Percentiles rank a stretch among this genome's conserved stretches.
phyloP scores from a whole-genome alignment of 2,888 invertebrate species.

The Hirtodrosophila duncani region DNA sequence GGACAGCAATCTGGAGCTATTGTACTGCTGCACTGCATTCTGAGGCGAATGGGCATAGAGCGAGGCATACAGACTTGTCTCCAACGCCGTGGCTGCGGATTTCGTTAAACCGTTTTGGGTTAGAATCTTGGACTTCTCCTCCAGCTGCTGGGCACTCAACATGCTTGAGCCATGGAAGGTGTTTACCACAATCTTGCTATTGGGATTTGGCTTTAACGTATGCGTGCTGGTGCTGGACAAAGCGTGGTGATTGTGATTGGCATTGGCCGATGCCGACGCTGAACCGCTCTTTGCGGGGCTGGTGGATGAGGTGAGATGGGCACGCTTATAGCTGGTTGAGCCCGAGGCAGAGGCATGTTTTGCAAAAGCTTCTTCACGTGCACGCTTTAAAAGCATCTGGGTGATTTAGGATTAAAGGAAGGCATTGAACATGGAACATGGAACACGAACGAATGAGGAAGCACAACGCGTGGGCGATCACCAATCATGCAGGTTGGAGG shows the following conservation, averaged over 20 bases:
- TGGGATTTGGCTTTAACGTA: conserved; percentile 46
- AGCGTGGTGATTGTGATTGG: neutral
- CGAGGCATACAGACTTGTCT: conserved; percentile 72
- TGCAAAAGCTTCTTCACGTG: conserved; percentile 68
- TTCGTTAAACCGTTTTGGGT: conserved; percentile 73
- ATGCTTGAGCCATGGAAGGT: conserved; percentile 77
- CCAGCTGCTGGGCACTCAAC: conserved; percentile 68
- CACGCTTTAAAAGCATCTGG: conserved; percentile 77
- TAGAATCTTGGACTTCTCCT: conserved; percentile 70
- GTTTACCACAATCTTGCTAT: conserved; percentile 76
- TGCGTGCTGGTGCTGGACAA: conserved; percentile 42
- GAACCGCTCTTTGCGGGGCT: conserved; percentile 20
- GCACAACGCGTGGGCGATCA: neutral
- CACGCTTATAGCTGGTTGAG: conserved; percentile 30
- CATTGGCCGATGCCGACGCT: conserved; percentile 13
- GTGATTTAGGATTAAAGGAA: conserved; percentile 48
- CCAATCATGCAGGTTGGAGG: conserved; percentile 3
- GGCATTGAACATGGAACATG: conserved; percentile 34
- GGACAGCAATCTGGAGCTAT: conserved; percentile 26
- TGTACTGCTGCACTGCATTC: conserved; percentile 19
- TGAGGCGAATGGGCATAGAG: conserved; percentile 61
- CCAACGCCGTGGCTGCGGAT: conserved; percentile 69
- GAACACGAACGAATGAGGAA: conserved; percentile 3
- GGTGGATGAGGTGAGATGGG: conserved; percentile 15
- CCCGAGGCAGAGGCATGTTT: no score